Evolutionary conservation across 1,140 invertebrate species (phyloP).

Genomic region (Drosophila simulans): DNA sequence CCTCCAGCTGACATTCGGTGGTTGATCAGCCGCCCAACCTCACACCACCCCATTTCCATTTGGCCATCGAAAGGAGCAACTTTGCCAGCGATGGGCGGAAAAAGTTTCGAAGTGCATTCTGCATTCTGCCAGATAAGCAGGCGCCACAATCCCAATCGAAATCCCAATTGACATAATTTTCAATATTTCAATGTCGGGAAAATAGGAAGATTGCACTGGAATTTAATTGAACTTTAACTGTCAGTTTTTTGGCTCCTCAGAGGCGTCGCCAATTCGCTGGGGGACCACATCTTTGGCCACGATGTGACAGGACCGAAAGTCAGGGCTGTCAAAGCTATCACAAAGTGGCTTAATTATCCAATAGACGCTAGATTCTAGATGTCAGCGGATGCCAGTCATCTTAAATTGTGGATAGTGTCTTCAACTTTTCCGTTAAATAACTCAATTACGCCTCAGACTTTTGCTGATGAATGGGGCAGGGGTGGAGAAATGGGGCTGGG

Average conservation of each 20-base stretch:
- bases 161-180: conserved; percentile 62
- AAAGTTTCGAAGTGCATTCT: conserved; percentile 77
- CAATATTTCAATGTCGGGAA: conserved; percentile 57
- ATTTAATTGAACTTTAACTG: conserved; percentile 81
- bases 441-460: conserved; percentile 54
- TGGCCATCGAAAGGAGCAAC: conserved; percentile 37
- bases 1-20: conserved; percentile 60
- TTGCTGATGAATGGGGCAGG: background rate
- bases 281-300: conserved; percentile 7
- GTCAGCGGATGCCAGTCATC: conserved; percentile 73
- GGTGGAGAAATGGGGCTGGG: background rate
- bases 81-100: conserved; percentile 33
- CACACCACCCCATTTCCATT: background rate
- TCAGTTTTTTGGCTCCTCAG: conserved; percentile 20
- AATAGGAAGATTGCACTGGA: conserved; percentile 42
- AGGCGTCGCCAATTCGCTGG: background rate
- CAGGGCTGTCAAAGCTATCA: conserved; percentile 76
- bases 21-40: conserved; percentile 54
- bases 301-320: conserved; percentile 73
- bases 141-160: conserved; percentile 43
- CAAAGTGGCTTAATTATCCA: conserved; percentile 82
- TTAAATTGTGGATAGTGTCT: conserved; percentile 58
- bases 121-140: conserved; percentile 65
- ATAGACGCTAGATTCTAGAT: conserved; percentile 64
- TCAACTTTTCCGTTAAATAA: conserved; percentile 66